These are phyloP conservation scores for Melanotaenia parkinsoni DNA, from an alignment of 2,797 vertebrate genomes.

Conservation along the genomic window DNA sequence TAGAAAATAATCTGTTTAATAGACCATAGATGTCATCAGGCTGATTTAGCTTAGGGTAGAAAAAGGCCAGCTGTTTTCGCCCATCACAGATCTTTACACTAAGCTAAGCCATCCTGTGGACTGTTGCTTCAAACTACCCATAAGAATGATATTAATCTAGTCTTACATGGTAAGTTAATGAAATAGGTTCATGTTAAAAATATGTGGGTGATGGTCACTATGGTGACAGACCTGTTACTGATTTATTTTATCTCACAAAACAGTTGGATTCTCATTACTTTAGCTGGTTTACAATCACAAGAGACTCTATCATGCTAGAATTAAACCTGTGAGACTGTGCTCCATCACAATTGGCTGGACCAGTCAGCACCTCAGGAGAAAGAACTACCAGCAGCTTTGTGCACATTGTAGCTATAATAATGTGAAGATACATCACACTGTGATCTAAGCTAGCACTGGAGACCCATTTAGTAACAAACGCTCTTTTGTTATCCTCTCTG, in stretches of 20 bases:
- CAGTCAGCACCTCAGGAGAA: not conserved
- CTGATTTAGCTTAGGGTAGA: not conserved
- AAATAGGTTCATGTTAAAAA: not conserved
- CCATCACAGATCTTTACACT: not conserved
- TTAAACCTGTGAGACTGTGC: not conserved
- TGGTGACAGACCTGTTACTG: not conserved
- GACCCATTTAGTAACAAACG: no score
- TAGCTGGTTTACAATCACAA: not conserved
- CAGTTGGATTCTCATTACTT: not conserved
- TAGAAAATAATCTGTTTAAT: not conserved
- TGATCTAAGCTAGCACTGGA: no score
- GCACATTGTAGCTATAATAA: not conserved
- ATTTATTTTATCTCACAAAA: not conserved
- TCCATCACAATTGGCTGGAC: not conserved
- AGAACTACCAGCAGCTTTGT: not conserved
- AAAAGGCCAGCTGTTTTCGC: not conserved
- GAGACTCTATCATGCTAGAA: not conserved
- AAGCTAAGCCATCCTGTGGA: no score
- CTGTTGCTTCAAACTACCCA: not conserved
- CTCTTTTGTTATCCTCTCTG: no score
- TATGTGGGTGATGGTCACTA: not conserved
- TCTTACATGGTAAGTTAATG: not conserved
- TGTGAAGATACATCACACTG: no score
- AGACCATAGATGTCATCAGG: not conserved
- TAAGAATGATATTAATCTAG: not conserved